Conservation (phyloP, 1,140 invertebrate genomes). For the Steinernema khuongi region DNA sequence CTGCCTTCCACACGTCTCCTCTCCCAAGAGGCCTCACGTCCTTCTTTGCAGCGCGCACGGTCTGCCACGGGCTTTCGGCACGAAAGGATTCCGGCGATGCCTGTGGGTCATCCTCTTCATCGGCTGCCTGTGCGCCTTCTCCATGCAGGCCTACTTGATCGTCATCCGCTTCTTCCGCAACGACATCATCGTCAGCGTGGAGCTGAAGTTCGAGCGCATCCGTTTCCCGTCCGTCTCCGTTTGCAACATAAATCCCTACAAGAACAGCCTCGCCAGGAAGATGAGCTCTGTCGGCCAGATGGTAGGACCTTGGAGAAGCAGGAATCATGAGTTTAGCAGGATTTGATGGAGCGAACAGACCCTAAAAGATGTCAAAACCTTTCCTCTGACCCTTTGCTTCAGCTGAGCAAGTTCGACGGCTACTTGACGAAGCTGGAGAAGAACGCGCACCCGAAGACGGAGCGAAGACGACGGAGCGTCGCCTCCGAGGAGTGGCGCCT, state of each 20-base stretch:
- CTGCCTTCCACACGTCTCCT: too few relatives aligned
- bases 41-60: slow-evolving; percentile 38
- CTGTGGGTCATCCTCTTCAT: slow-evolving; percentile 40
- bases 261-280: slow-evolving; percentile 35
- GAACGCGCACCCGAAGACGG: not conserved
- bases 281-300: slow-evolving; percentile 22
- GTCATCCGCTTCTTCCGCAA: slow-evolving; percentile 35
- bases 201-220: slow-evolving; percentile 41
- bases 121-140: slow-evolving; percentile 29
- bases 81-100: slow-evolving; percentile 27
- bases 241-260: slow-evolving; percentile 44
- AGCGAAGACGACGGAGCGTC: not conserved
- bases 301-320: not conserved
- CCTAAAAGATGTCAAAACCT: not conserved
- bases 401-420: not conserved
- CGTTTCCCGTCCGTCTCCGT: slow-evolving; percentile 40
- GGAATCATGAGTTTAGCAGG: not conserved
- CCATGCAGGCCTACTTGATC: slow-evolving; percentile 36
- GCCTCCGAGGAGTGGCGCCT: not conserved
- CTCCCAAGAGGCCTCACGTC: too few relatives aligned
- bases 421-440: not conserved
- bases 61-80: slow-evolving; percentile 33
- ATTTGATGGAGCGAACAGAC: not conserved
- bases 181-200: slow-evolving; percentile 40
- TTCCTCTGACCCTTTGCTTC: not conserved